These are phyloP conservation scores for Aphidoletes aphidimyza DNA, from an alignment of 2,888 invertebrate genomes.

Conservation along the genomic window DNA sequence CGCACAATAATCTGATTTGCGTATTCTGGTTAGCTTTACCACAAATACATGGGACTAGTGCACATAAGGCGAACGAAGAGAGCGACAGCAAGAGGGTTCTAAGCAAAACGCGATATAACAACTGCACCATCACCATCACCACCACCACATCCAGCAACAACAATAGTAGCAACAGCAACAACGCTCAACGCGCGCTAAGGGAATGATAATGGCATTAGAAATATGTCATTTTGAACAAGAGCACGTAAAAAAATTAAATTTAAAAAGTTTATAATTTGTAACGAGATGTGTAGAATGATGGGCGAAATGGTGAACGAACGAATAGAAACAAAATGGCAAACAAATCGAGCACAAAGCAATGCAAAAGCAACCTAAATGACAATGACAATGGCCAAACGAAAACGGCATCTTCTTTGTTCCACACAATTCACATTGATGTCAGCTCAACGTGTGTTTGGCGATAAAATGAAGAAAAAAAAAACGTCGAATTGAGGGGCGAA, in stretches of 20 bases:
- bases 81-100: background rate
- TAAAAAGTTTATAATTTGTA: slow-evolving; percentile 55
- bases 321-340: background rate
- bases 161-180: background rate
- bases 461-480: background rate
- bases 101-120: background rate
- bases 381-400: background rate
- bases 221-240: slow-evolving; percentile 54
- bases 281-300: slow-evolving; percentile 35
- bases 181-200: slow-evolving; percentile 5
- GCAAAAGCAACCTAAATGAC: slow-evolving; percentile 10
- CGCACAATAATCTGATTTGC: slow-evolving; percentile 47
- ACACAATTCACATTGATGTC: background rate
- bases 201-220: slow-evolving; percentile 53
- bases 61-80: background rate
- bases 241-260: slow-evolving; percentile 55
- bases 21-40: background rate
- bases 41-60: background rate
- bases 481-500: slow-evolving; percentile 11
- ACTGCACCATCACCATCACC: background rate
- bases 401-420: slow-evolving; percentile 9
- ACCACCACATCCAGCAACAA: background rate
- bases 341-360: slow-evolving; percentile 39
- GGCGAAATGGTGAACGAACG: background rate
- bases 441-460: background rate